Conservation (phyloP, 2,113 vertebrate species). For the Oncorhynchus masou region DNA sequence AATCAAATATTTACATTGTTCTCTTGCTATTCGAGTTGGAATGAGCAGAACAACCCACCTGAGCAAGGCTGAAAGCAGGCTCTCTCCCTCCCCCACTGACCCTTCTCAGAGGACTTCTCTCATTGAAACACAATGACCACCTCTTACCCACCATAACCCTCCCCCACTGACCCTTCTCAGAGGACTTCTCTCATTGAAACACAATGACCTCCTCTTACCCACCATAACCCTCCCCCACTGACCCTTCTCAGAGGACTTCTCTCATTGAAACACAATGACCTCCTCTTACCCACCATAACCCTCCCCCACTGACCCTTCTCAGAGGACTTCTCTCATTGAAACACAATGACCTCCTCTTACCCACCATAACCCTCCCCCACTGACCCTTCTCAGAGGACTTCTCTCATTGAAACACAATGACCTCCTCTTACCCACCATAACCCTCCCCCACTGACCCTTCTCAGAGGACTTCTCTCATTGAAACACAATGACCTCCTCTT, state of each 20-base stretch:
- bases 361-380: too few relatives aligned
- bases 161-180: neutral
- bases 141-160: too few relatives aligned
- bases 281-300: too few relatives aligned
- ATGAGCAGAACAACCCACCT: too few relatives aligned
- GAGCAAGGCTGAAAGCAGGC: too few relatives aligned
- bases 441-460: too few relatives aligned
- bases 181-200: neutral
- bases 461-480: neutral
- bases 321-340: neutral
- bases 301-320: neutral
- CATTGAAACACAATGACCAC: neutral
- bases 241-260: neutral
- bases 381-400: too few relatives aligned
- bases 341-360: neutral
- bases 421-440: too few relatives aligned
- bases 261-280: neutral
- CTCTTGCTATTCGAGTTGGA: too few relatives aligned
- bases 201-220: neutral
- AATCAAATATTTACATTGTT: too few relatives aligned
- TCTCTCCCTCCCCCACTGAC: too few relatives aligned
- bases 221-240: too few relatives aligned
- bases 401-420: neutral
- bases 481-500: neutral
- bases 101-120: neutral